Evolutionary conservation across 2,888 invertebrate species (phyloP).

Genomic region (Heliconius aoede): DNA sequence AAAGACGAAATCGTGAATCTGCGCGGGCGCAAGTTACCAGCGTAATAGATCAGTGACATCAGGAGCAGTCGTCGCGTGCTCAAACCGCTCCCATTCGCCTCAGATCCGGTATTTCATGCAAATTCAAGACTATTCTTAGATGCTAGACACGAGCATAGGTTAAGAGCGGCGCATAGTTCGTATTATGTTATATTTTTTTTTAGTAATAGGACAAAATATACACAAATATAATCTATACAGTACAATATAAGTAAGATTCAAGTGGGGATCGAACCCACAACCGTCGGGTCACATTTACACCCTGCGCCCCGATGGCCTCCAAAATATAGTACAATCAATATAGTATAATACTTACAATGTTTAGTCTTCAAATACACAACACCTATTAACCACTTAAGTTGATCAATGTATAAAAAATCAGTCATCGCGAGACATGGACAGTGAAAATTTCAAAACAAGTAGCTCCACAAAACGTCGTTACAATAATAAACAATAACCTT

Average conservation of each 20-base stretch:
- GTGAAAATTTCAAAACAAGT: constrained; percentile 23
- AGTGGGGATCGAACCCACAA: too few species aligned
- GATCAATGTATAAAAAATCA: constrained; percentile 29
- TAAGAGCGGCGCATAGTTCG: not conserved
- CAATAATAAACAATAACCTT: constrained; percentile 34
- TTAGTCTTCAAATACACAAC: constrained; percentile 34
- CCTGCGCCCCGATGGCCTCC: too few species aligned
- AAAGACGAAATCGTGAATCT: not conserved
- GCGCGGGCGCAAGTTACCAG: constrained; percentile 32
- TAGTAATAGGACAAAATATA: not conserved
- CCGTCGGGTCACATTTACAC: too few species aligned
- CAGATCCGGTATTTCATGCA: constrained; percentile 44
- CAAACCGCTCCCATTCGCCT: constrained; percentile 43
- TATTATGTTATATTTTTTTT: not conserved
- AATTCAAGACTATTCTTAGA: constrained; percentile 44
- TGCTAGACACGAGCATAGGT: constrained; percentile 24
- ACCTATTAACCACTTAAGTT: constrained; percentile 35
- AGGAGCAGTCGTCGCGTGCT: constrained; percentile 39
- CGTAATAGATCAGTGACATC: constrained; percentile 36
- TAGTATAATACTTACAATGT: constrained; percentile 28
- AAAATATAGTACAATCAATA: not conserved
- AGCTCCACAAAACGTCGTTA: constrained; percentile 12
- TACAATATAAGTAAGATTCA: too few species aligned
- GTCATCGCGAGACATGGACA: constrained; percentile 22
- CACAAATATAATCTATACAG: not conserved